Percentiles rank a stretch among this genome's conserved stretches.
These are phyloP conservation scores for Hypanus sabinus DNA, from an alignment of 2,113 vertebrate species.

Conservation along the genomic window DNA sequence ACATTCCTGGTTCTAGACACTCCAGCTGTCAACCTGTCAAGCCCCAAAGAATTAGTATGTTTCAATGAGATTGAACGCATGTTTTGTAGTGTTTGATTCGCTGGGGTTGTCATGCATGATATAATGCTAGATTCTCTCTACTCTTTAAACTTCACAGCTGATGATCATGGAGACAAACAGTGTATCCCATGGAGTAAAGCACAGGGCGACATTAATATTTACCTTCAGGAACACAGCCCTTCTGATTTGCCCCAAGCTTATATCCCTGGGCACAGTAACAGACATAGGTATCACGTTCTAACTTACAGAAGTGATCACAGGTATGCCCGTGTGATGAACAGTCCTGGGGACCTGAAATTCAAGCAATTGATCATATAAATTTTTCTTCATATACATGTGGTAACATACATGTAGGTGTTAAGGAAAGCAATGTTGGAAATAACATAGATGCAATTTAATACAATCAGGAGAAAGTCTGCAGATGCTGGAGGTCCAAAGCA, in stretches of 20 bases:
- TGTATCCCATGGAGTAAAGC: not conserved
- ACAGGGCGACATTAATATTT: not conserved
- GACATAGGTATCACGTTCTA: conserved; percentile 43
- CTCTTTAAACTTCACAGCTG: no score
- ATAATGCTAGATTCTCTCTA: not conserved
- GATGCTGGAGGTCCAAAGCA: no score
- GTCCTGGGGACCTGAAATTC: conserved; percentile 3
- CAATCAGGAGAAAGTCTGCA: no score
- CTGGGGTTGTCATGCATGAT: not conserved
- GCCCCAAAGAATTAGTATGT: no score
- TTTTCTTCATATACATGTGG: not conserved
- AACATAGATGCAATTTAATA: no score
- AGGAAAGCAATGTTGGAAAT: not conserved
- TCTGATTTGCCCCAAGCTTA: conserved; percentile 58
- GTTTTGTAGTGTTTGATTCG: not conserved
- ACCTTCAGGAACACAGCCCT: conserved; percentile 67
- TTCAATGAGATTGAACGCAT: no score
- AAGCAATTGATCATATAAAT: not conserved
- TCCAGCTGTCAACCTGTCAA: no score
- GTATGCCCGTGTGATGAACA: conserved; percentile 39
- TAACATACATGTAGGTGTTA: not conserved
- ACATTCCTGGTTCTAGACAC: no score
- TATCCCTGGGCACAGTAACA: conserved; percentile 76
- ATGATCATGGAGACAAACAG: no score
- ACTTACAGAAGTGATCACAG: conserved; percentile 78